A percentile compares a stretch with the other conserved stretches of the same genome.
Evolutionary conservation across 2,888 invertebrate genomes (phyloP).

Genomic region (Bruchidius siliquastri): DNA sequence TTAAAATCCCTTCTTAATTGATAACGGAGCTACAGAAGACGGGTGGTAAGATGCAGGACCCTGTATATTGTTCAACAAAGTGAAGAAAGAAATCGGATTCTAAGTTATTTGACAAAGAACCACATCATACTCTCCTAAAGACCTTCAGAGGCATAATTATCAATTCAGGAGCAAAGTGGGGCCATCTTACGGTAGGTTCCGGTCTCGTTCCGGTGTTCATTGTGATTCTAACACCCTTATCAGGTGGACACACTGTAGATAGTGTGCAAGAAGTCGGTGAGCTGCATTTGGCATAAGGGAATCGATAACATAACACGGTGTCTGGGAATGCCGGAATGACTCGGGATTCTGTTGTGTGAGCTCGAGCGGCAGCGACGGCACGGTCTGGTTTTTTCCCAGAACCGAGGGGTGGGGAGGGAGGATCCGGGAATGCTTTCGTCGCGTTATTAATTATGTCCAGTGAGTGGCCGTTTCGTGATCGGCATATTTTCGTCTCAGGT

Average conservation of each 20-base stretch:
- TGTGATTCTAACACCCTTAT: too few relatives aligned
- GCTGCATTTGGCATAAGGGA: slow-evolving; percentile 23
- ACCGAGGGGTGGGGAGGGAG: background rate
- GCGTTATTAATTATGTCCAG: background rate
- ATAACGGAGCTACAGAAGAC: too few relatives aligned
- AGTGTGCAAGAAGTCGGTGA: slow-evolving; percentile 9
- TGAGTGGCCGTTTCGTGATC: background rate
- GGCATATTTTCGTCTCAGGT: background rate
- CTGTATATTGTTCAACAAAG: too few relatives aligned
- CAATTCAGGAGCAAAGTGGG: too few relatives aligned
- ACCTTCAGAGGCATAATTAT: too few relatives aligned
- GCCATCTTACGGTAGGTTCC: too few relatives aligned
- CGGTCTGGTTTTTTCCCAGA: background rate
- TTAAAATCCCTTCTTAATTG: too few relatives aligned
- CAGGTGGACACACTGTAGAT: background rate
- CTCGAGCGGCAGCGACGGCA: slow-evolving; percentile 6
- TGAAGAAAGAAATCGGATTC: too few relatives aligned
- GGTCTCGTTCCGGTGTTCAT: too few relatives aligned
- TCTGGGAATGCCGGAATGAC: slow-evolving; percentile 26
- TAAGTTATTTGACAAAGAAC: too few relatives aligned
- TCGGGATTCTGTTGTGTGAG: slow-evolving; percentile 11
- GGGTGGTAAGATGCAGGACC: too few relatives aligned
- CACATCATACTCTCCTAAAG: too few relatives aligned
- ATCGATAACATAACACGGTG: slow-evolving; percentile 27
- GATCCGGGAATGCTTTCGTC: background rate